Percentiles rank a stretch among this genome's conserved stretches.
These are phyloP conservation scores for Synergus laeviventris DNA, from an alignment of 2,888 invertebrate genomes.

Conservation along the genomic window DNA sequence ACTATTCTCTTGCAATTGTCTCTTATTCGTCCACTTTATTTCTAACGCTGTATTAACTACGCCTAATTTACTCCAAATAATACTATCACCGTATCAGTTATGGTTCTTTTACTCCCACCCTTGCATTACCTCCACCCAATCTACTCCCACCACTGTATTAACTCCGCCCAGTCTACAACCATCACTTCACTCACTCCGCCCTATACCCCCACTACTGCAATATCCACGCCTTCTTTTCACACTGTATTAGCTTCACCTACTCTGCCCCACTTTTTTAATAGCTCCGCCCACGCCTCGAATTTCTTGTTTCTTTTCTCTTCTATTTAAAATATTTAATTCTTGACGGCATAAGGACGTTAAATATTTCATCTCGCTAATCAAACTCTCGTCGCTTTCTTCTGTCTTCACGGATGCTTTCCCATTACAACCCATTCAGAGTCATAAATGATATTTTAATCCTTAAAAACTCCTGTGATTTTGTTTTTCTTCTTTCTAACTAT, in stretches of 20 bases:
- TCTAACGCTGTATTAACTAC: neutral
- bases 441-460: neutral
- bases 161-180: accelerated
- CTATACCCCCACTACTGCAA: too few species aligned
- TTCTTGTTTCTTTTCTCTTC: neutral
- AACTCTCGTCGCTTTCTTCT: conserved; percentile 8
- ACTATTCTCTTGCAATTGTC: too few species aligned
- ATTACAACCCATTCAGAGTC: neutral
- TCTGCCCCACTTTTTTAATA: too few species aligned
- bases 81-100: accelerated
- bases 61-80: neutral
- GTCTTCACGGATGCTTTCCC: neutral
- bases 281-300: too few species aligned
- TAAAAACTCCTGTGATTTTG: neutral
- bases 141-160: neutral
- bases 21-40: too few species aligned
- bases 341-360: too few species aligned
- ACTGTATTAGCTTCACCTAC: too few species aligned
- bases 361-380: conserved; percentile 13
- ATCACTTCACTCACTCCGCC: neutral
- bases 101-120: neutral
- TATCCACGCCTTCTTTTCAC: too few species aligned
- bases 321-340: neutral
- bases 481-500: too few species aligned
- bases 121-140: neutral